phyloP scores from a whole-genome alignment of 2,888 invertebrate genomes.

The Pherbina coryleti region DNA sequence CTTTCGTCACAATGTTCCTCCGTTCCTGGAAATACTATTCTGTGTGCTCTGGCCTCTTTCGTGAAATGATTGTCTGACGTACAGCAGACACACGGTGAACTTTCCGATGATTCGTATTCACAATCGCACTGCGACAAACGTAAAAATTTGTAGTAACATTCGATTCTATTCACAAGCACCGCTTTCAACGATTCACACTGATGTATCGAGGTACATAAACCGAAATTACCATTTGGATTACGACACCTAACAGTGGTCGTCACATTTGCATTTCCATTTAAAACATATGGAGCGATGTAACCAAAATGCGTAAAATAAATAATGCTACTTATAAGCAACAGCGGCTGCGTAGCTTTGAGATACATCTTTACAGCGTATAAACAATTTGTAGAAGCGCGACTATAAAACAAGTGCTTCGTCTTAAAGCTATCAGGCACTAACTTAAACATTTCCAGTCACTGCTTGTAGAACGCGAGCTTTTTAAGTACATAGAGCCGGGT shows the following conservation, averaged over 20 bases:
- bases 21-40: no score
- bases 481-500: no score
- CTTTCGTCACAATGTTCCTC: background rate
- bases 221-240: conserved; percentile 48
- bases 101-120: conserved; percentile 32
- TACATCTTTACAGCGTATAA: no score
- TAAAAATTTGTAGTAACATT: conserved; percentile 39
- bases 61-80: conserved; percentile 44
- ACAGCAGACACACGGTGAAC: conserved; percentile 48
- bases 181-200: conserved; percentile 44
- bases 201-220: conserved; percentile 47
- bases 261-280: background rate
- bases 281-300: no score
- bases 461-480: no score
- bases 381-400: no score
- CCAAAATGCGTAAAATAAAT: no score
- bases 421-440: conserved; percentile 5
- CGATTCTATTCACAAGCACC: conserved; percentile 30
- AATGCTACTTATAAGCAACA: no score
- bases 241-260: conserved; percentile 30
- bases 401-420: background rate
- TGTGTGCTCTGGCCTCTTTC: background rate
- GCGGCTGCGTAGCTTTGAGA: no score
- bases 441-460: background rate
- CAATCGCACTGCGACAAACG: conserved; percentile 44